phyloP scores from a whole-genome alignment of 1,140 invertebrate genomes.

The Thaumatotibia leucotreta region DNA sequence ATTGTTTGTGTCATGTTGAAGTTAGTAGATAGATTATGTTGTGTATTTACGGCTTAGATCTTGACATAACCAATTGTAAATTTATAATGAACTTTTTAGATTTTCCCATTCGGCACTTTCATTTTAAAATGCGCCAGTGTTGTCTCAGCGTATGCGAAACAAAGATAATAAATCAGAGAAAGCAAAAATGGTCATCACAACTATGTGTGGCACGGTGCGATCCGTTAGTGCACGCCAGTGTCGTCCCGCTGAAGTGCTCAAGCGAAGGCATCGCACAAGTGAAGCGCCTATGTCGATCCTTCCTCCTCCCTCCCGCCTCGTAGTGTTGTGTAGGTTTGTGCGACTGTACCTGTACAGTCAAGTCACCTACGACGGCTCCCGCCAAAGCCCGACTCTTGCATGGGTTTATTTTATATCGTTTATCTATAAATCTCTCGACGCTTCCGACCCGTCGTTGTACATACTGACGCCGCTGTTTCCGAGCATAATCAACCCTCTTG shows the following conservation, averaged over 20 bases:
- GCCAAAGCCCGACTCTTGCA: slow-evolving; percentile 56
- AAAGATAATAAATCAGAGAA: slow-evolving; percentile 60
- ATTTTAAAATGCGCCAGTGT: slow-evolving; percentile 29
- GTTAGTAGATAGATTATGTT: not conserved
- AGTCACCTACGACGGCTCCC: slow-evolving; percentile 30
- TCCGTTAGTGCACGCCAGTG: slow-evolving; percentile 46
- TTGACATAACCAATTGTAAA: not conserved
- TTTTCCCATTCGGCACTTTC: not conserved
- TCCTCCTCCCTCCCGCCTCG: slow-evolving; percentile 23
- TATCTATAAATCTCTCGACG: slow-evolving; percentile 23
- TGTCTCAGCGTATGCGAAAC: slow-evolving; percentile 43
- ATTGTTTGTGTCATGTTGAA: not conserved
- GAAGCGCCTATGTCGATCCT: slow-evolving; percentile 54
- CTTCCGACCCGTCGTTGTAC: slow-evolving; percentile 31
- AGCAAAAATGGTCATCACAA: slow-evolving; percentile 70
- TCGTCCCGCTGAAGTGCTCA: no score
- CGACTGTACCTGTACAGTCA: slow-evolving; percentile 26
- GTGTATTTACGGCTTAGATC: not conserved
- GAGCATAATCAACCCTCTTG: slow-evolving; percentile 74
- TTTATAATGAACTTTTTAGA: not conserved
- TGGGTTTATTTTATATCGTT: slow-evolving; percentile 50
- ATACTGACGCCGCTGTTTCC: slow-evolving; percentile 42
- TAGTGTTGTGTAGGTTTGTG: slow-evolving; percentile 49
- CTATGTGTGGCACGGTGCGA: slow-evolving; percentile 63
- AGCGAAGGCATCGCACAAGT: slow-evolving; percentile 66